Evolutionary conservation across 2,888 invertebrate species (phyloP).

Genomic region (Lycophotia porphyrea): DNA sequence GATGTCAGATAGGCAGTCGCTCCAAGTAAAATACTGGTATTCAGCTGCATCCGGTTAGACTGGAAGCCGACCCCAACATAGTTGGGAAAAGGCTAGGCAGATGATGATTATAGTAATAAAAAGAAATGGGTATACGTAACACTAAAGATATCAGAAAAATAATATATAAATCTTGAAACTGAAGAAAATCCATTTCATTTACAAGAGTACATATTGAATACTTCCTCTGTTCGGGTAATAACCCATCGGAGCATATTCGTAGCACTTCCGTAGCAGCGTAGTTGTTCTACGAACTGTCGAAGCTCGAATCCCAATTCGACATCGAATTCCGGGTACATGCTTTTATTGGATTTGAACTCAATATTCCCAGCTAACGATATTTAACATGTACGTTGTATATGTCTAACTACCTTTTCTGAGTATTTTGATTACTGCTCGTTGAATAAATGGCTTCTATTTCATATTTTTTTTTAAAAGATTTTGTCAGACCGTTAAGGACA

Average conservation of each 20-base stretch:
- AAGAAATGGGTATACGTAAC: background rate
- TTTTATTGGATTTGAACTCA: conserved; percentile 12
- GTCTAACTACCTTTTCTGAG: background rate
- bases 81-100: too few relatives aligned
- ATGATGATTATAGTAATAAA: too few relatives aligned
- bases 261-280: conserved; percentile 24
- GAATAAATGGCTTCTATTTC: background rate
- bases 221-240: background rate
- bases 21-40: too few relatives aligned
- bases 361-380: conserved; percentile 7
- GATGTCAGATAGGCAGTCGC: too few relatives aligned
- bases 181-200: background rate
- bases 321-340: background rate
- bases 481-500: background rate
- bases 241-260: conserved; percentile 9
- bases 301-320: background rate
- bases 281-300: background rate
- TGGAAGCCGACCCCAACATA: too few relatives aligned
- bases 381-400: too few relatives aligned
- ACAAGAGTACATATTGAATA: background rate
- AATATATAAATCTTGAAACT: background rate
- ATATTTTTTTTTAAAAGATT: background rate
- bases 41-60: too few relatives aligned
- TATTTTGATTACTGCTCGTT: background rate
- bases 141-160: background rate